Conservation (phyloP, 1,140 invertebrate genomes). For the Chironomus tepperi region DNA sequence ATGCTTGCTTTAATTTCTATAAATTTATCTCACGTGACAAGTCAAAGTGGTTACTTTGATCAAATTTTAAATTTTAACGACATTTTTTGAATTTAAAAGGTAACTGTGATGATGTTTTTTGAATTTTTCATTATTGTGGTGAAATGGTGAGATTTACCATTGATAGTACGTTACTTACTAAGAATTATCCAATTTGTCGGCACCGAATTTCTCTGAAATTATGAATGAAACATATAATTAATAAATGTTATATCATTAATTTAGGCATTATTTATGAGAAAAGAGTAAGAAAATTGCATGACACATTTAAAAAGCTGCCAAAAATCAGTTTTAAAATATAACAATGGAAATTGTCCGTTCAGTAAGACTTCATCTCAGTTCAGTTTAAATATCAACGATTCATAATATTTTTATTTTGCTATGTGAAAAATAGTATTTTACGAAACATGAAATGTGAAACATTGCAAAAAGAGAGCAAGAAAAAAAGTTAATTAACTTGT, state of each 20-base stretch:
- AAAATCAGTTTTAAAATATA: neutral
- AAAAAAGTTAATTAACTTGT: neutral
- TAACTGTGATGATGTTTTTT: too few species aligned
- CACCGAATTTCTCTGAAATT: neutral
- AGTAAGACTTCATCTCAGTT: neutral
- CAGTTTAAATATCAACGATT: neutral
- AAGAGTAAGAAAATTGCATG: neutral
- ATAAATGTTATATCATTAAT: neutral
- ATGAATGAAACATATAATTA: neutral
- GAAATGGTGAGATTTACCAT: neutral
- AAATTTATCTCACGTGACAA: too few species aligned
- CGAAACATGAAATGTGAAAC: neutral
- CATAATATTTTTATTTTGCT: slow-evolving; percentile 2
- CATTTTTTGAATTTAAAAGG: too few species aligned
- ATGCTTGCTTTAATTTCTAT: too few species aligned
- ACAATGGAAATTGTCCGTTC: neutral
- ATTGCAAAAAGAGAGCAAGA: neutral
- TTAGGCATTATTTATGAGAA: neutral
- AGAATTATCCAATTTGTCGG: neutral
- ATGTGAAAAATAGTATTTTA: neutral
- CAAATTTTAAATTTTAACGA: too few species aligned
- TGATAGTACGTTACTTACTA: neutral
- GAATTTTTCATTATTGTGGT: too few species aligned
- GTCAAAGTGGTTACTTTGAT: too few species aligned
- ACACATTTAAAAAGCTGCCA: neutral